Percentiles rank a stretch among this genome's conserved stretches.
Evolutionary conservation across 1,140 invertebrate species (phyloP).

Genomic region (Ips typographus): DNA sequence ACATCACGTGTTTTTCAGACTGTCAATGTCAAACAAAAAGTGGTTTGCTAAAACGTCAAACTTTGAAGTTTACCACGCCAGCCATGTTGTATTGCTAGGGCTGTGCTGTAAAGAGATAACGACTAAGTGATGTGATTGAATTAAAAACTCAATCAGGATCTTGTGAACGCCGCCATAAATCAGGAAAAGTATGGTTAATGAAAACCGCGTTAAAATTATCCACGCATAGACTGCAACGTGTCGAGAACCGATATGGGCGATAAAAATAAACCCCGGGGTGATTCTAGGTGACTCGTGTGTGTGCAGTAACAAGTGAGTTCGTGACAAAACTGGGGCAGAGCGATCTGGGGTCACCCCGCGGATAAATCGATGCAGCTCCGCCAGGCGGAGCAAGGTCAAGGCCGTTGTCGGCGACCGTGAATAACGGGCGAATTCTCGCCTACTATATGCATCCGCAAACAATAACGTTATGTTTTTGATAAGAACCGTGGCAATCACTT

Average conservation of each 20-base stretch:
- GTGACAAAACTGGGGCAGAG: conserved; percentile 31
- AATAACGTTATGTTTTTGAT: no score
- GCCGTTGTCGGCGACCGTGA: conserved; percentile 26
- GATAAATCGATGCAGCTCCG: conserved; percentile 39
- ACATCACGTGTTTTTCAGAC: no score
- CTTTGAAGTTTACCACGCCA: no score
- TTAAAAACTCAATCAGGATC: no score
- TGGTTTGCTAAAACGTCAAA: no score
- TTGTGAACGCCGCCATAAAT: not conserved
- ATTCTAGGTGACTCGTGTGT: conserved; percentile 4
- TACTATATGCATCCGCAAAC: not conserved
- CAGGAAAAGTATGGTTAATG: not conserved
- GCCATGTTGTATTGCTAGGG: no score
- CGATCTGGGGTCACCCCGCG: conserved; percentile 31
- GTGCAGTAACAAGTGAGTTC: conserved; percentile 15
- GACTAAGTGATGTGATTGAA: no score
- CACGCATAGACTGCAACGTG: not conserved
- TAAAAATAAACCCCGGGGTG: conserved; percentile 3
- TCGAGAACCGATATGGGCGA: conserved; percentile 1
- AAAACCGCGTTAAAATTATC: not conserved
- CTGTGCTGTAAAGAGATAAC: no score
- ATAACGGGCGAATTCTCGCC: conserved; percentile 20
- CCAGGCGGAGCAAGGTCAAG: conserved; percentile 38
- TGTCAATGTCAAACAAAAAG: no score
- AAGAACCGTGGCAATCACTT: no score